Evolutionary conservation across 2,888 invertebrate genomes (phyloP).

Genomic region (Formica aserva): DNA sequence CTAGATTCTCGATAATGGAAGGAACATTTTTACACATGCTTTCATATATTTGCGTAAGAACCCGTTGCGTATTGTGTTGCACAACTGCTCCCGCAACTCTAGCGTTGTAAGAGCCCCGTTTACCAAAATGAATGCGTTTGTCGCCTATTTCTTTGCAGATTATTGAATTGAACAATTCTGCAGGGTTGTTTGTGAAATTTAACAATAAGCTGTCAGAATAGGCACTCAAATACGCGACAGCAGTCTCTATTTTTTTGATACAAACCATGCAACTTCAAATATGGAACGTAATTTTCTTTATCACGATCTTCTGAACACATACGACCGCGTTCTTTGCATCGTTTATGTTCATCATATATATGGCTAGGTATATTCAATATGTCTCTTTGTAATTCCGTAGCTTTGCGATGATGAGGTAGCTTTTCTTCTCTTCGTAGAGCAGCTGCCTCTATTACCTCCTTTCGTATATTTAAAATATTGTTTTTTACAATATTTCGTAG

Average conservation of each 20-base stretch:
- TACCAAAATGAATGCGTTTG: slow-evolving; percentile 15
- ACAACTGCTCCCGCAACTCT: slow-evolving; percentile 61
- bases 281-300: neutral
- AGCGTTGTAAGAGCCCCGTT: slow-evolving; percentile 32
- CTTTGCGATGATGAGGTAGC: neutral
- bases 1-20: neutral
- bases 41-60: neutral
- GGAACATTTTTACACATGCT: neutral
- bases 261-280: neutral
- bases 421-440: neutral
- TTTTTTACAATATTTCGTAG: too few relatives aligned
- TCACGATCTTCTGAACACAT: too few relatives aligned
- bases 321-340: too few relatives aligned
- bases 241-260: slow-evolving; percentile 17
- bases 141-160: slow-evolving; percentile 37
- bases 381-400: neutral
- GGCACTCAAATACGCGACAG: neutral
- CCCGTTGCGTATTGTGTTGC: slow-evolving; percentile 75
- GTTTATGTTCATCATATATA: too few relatives aligned
- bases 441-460: too few relatives aligned
- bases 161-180: slow-evolving; percentile 32
- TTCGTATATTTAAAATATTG: too few relatives aligned
- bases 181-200: slow-evolving; percentile 18
- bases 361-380: neutral
- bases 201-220: too few relatives aligned